These are phyloP conservation scores for Nesometra sesokonis DNA, from an alignment of 35 echinoderm and acorn worm species.

Conservation along the genomic window DNA sequence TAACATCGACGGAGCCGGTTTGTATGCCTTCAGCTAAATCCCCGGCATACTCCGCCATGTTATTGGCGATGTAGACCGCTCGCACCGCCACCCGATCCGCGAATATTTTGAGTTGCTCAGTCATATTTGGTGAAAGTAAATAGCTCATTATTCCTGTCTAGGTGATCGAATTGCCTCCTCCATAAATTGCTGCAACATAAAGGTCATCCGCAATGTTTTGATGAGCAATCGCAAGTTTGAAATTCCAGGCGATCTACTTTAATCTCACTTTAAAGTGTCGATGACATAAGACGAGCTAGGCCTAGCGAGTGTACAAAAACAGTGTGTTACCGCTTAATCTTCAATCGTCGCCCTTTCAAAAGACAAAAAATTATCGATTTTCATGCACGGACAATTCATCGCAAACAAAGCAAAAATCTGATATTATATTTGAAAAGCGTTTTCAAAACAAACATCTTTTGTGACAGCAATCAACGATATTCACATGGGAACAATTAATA, in stretches of 20 bases:
- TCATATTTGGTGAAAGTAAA: not conserved
- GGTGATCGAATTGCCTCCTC: not conserved
- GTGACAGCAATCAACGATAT: no score
- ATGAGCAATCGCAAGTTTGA: not conserved
- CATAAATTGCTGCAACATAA: not conserved
- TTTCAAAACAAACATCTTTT: not conserved
- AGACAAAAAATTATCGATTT: not conserved
- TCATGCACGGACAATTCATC: not conserved
- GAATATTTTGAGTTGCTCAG: not conserved
- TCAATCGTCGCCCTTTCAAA: not conserved
- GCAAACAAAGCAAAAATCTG: not conserved
- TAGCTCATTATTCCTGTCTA: not conserved
- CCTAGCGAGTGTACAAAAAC: no score
- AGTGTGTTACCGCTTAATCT: no score
- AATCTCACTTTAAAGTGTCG: not conserved
- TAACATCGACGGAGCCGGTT: constrained; percentile 73
- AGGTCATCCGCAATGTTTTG: not conserved
- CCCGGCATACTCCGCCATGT: not conserved
- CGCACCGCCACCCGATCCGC: not conserved
- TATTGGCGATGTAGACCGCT: not conserved
- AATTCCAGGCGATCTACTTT: not conserved
- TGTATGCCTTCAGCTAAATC: constrained; percentile 4
- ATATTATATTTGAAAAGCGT: not conserved
- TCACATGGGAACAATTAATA: no score
- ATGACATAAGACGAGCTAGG: not conserved